A percentile compares a stretch with the other conserved stretches of the same genome.
phyloP scores from a whole-genome alignment of 2,113 vertebrate genomes.

The Psophia crepitans region DNA sequence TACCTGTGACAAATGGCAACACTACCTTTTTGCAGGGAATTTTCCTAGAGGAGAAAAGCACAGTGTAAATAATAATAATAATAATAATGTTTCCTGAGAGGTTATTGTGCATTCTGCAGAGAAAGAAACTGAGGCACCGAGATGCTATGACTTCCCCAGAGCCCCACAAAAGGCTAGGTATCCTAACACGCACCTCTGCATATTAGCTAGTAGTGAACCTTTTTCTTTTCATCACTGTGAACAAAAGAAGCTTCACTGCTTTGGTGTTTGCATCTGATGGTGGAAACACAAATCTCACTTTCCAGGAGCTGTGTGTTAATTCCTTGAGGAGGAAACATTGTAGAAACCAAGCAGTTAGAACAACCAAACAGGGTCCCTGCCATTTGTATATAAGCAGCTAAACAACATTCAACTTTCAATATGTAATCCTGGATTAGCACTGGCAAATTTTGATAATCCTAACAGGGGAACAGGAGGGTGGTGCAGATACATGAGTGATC shows the following conservation, averaged over 20 bases:
- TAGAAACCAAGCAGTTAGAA: neutral
- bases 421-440: neutral
- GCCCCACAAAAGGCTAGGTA: neutral
- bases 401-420: neutral
- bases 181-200: neutral
- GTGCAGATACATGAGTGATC: neutral
- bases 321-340: neutral
- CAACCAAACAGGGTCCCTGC: neutral
- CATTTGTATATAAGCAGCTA: neutral
- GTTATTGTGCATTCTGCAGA: neutral
- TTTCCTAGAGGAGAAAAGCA: neutral
- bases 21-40: neutral
- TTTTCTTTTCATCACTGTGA: neutral
- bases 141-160: neutral
- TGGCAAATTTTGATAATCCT: neutral
- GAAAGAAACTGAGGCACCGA: neutral
- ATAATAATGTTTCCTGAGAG: neutral
- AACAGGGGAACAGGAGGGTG: neutral
- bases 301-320: neutral
- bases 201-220: neutral
- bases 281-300: neutral
- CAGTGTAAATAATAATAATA: neutral
- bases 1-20: neutral
- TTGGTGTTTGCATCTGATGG: neutral
- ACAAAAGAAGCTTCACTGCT: neutral